Evolutionary conservation across 1,140 invertebrate genomes (phyloP), one percentile per base, ranked within the genome.

Genomic region (Trachelipus rathkii): DNA sequence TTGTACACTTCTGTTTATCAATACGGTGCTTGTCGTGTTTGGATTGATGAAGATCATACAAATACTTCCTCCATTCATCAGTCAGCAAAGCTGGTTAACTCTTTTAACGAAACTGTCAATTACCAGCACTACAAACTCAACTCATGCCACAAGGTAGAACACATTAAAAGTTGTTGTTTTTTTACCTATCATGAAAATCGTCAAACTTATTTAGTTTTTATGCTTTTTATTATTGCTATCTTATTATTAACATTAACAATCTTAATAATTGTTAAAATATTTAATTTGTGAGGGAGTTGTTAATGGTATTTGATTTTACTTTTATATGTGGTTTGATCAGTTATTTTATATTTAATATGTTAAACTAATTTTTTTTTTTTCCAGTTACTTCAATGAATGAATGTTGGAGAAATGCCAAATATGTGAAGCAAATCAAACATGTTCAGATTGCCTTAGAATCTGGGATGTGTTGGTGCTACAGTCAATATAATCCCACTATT

Each of bases 401-500:
- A 60, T 8, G 19, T 60, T 60, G 50, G 50, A 90, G 76, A n/a
- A 82, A 79, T 97, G 95, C 84, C 92, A 92, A 82, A 91, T 92
- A 21, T 97, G 95, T 84, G 88, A 89, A 11, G 86, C 4, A 90
- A 93, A 82, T 86, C 85, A n/a, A 0, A 93, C 93, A 73, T 98
- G 95, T 83, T 89, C 91, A 0, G 87, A 88, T 0, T 98, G 95
- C n/a, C 83, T 84, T 97, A 44, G 87, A 90, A 11, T 90, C 91
- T 95, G 68, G 92, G 92, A 72, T 98, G 96, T 85, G 95, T 9
- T 98, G 96, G 96, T 97, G 95, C 85, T 93, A 95, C 82, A 92
- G 92, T 80, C 84, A 89, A 6, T 90, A 92, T 72, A 95, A 97
- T 86, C 94, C 94, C 2, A 95, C 93, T 68, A 89, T 91, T 78